Conservation (phyloP, 2,888 invertebrate genomes). For the Eilema depressum region DNA sequence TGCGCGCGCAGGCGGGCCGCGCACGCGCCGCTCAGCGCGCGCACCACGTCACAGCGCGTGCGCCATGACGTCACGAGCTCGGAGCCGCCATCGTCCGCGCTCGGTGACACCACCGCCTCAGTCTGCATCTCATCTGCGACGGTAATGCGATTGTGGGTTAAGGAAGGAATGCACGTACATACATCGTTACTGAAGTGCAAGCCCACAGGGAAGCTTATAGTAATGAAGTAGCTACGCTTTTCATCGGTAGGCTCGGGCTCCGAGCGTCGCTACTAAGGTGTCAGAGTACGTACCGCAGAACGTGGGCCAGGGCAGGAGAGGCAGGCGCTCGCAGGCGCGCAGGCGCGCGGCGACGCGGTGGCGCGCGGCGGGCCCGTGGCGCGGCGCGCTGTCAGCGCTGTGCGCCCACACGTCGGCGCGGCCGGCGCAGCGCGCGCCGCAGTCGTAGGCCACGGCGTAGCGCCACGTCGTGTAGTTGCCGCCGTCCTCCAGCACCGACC, state of each 20-base stretch:
- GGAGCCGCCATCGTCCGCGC: slow-evolving; percentile 30
- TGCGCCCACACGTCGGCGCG: slow-evolving; percentile 49
- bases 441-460: slow-evolving; percentile 62
- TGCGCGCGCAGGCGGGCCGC: slow-evolving; percentile 26
- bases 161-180: background rate
- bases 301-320: slow-evolving; percentile 60
- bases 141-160: background rate
- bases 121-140: slow-evolving; percentile 56
- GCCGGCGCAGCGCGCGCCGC: slow-evolving; percentile 65
- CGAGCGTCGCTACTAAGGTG: too few relatives aligned
- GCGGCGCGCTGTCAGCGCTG: slow-evolving; percentile 6
- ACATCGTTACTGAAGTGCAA: background rate
- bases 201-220: too few relatives aligned
- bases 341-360: slow-evolving; percentile 49
- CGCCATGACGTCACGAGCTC: slow-evolving; percentile 38
- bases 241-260: too few relatives aligned
- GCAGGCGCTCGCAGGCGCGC: slow-evolving; percentile 51
- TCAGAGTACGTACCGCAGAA: slow-evolving; percentile 54
- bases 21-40: slow-evolving; percentile 48
- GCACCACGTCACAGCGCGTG: slow-evolving; percentile 43
- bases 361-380: slow-evolving; percentile 32
- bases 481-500: slow-evolving; percentile 64
- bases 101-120: slow-evolving; percentile 35
- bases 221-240: too few relatives aligned
- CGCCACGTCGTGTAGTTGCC: slow-evolving; percentile 69